Evolutionary conservation across 1,140 invertebrate species (phyloP), one percentile per base, ranked within the genome.

Genomic region (Tribolium castaneum): DNA sequence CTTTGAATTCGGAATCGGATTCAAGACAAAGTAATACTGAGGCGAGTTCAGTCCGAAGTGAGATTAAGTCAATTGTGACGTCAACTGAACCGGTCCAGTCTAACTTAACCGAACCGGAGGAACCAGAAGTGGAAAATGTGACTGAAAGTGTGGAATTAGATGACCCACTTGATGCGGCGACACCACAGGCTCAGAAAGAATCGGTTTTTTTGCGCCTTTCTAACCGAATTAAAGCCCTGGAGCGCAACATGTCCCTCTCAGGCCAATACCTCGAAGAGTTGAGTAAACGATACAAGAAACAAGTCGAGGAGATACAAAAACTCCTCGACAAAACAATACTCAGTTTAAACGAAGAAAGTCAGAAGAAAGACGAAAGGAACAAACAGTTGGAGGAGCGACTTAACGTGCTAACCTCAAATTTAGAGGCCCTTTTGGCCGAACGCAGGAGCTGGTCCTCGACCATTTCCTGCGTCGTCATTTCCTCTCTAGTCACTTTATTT

Each of bases 201-300:
- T 98, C 97, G 2, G 95, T 99, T 16, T 98, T 99, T 86, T 91
- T 99, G 81, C 91, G 97, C 80, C 88, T 99, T 19, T 97, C 95
- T 35, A 99, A 99, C 88, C 93, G 97, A 83, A 97, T 99, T 22
- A 98, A 98, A 91, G 92, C 94, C 75, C 88, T 99, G 75, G 98
- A 99, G 87, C 90, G 95, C 66, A 99, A 99, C 87, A 97, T 99
- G 92, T 98, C 97, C 2, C 88, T 99, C 1, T 98, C 96, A 77
- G 95, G 95, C 76, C 96, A 98, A 83, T 99, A 99, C 87, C 88
- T 99, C 56, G 97, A 99, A 87, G 97, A 99, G 85, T 87, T 99
- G 54, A 98, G 96, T 86, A 92, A 94, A 39, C 90, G 97, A 50
- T 99, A 99, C 87, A 98, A 98, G 81, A 96, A 96, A 78, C 97